These are phyloP conservation scores for Delia radicum DNA, from an alignment of 1,140 invertebrate genomes.

Conservation along the genomic window DNA sequence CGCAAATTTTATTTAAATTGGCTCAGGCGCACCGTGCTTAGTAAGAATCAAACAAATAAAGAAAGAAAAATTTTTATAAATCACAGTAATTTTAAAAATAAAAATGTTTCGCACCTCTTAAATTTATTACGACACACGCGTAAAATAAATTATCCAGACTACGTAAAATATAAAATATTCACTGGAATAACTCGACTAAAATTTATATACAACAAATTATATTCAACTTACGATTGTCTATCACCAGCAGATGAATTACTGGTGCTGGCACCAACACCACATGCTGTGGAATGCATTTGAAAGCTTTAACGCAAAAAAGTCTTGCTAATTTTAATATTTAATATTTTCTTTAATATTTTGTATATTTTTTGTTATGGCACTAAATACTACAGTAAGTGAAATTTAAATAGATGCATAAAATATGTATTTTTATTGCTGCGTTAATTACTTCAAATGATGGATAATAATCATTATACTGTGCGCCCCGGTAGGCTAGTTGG, in stretches of 20 bases:
- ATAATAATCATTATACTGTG: too few relatives aligned
- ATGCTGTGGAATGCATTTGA: constrained; percentile 51
- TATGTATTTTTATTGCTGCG: too few relatives aligned
- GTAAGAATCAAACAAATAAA: too few relatives aligned
- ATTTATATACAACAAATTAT: not conserved
- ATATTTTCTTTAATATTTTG: not conserved
- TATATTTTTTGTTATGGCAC: not conserved
- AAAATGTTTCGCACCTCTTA: not conserved
- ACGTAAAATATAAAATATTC: not conserved
- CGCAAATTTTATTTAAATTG: too few relatives aligned
- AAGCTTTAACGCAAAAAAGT: constrained; percentile 29
- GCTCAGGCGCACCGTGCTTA: too few relatives aligned
- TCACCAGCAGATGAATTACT: constrained; percentile 7
- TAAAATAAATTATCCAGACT: not conserved
- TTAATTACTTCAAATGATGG: too few relatives aligned
- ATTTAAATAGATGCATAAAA: too few relatives aligned
- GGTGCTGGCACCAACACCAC: constrained; percentile 41
- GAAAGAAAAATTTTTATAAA: not conserved
- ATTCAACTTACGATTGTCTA: constrained; percentile 17
- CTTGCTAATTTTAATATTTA: not conserved
- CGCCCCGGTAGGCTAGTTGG: too few relatives aligned
- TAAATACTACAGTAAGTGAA: too few relatives aligned
- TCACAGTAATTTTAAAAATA: not conserved
- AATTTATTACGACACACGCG: not conserved
- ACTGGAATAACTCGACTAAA: too few relatives aligned